These are phyloP conservation scores for Meganola albula DNA, from an alignment of 2,888 invertebrate species.

Conservation along the genomic window DNA sequence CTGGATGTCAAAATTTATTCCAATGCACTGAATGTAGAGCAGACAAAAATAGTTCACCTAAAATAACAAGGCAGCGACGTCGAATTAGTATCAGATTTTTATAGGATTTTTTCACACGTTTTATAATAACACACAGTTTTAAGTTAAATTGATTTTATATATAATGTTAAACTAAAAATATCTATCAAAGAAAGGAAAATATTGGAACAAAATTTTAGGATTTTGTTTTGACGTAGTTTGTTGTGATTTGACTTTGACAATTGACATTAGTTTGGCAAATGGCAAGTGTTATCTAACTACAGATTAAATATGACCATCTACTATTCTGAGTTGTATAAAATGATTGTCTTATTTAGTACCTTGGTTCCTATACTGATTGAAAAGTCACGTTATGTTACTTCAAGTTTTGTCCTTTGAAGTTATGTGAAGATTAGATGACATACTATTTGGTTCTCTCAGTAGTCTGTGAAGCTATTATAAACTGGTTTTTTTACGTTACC, in stretches of 20 bases:
- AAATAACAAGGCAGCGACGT: slow-evolving; percentile 53
- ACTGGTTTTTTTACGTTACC: too few relatives aligned
- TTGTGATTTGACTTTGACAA: too few relatives aligned
- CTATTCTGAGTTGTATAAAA: too few relatives aligned
- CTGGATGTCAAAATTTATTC: slow-evolving; percentile 70
- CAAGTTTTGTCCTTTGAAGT: too few relatives aligned
- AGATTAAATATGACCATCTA: slow-evolving; percentile 22
- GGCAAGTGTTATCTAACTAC: too few relatives aligned
- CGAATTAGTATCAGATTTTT: slow-evolving; percentile 17
- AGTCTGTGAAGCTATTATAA: too few relatives aligned
- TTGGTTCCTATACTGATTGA: too few relatives aligned
- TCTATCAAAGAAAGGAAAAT: slow-evolving; percentile 33
- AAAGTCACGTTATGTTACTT: too few relatives aligned
- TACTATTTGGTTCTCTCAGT: too few relatives aligned
- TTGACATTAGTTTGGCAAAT: too few relatives aligned
- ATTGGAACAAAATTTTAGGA: slow-evolving; percentile 51
- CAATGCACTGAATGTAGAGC: slow-evolving; percentile 71
- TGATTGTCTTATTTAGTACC: too few relatives aligned
- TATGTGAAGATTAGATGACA: too few relatives aligned
- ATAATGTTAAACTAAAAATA: slow-evolving; percentile 18
- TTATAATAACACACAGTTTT: slow-evolving; percentile 23
- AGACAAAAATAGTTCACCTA: slow-evolving; percentile 75
- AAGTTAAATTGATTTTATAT: slow-evolving; percentile 13
- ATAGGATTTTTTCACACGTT: slow-evolving; percentile 19
- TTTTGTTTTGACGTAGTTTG: slow-evolving; percentile 71